These are phyloP conservation scores for Trogon surrucura DNA, from an alignment of 2,113 vertebrate species.

Conservation along the genomic window DNA sequence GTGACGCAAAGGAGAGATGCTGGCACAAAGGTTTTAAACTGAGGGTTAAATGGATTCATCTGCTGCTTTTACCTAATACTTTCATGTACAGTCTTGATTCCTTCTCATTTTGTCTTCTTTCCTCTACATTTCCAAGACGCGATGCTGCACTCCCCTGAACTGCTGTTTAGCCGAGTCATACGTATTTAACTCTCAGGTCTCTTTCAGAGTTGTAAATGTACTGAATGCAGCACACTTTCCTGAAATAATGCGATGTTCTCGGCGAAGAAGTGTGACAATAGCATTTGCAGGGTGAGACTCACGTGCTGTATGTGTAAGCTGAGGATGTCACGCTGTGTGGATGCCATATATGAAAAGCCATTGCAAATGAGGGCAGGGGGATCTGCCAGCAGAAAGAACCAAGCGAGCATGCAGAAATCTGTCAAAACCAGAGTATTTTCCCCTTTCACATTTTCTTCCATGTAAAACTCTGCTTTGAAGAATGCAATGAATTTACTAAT, in stretches of 20 bases:
- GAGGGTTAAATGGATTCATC: neutral
- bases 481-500: neutral
- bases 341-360: neutral
- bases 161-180: neutral
- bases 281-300: neutral
- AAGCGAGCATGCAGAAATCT: neutral
- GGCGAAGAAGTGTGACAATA: neutral
- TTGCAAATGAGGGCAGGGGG: neutral
- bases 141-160: neutral
- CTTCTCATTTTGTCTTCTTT: neutral
- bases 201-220: neutral
- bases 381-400: neutral
- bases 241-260: neutral
- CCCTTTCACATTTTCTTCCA: neutral
- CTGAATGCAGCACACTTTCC: neutral
- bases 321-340: fast-evolving
- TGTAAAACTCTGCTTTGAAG: neutral
- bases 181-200: neutral
- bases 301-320: neutral
- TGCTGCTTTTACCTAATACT: neutral
- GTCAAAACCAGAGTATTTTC: neutral
- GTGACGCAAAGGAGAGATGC: neutral
- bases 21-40: neutral
- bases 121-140: neutral
- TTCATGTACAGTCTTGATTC: neutral